These are phyloP conservation scores for Eilema caniola DNA, from an alignment of 2,888 invertebrate species.

Conservation along the genomic window DNA sequence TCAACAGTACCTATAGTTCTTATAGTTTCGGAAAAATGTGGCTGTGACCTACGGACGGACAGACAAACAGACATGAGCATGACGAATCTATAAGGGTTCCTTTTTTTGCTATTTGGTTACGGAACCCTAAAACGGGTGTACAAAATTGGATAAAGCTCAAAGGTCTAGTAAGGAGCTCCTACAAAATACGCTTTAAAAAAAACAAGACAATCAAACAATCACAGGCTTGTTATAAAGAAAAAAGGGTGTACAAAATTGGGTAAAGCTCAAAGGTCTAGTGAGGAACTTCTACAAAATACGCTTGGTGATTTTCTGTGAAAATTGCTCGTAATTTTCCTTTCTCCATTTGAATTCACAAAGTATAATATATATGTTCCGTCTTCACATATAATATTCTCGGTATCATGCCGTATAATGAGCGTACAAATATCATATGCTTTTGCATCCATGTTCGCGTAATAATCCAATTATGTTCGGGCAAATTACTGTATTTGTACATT, in stretches of 20 bases:
- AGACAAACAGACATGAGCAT: too few species aligned
- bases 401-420: slow-evolving; percentile 36
- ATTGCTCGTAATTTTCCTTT: slow-evolving; percentile 48
- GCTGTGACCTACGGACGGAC: too few species aligned
- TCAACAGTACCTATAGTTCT: too few species aligned
- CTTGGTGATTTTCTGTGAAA: slow-evolving; percentile 14
- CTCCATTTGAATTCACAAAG: slow-evolving; percentile 45
- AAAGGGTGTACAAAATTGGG: slow-evolving; percentile 10
- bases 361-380: slow-evolving; percentile 41
- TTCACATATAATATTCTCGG: slow-evolving; percentile 15
- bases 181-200: not conserved
- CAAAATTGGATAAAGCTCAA: slow-evolving; percentile 6
- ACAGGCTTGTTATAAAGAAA: slow-evolving; percentile 35
- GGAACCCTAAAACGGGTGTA: not conserved
- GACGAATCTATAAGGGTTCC: too few species aligned
- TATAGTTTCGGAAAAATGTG: too few species aligned
- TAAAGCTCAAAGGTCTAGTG: slow-evolving; percentile 6
- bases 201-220: slow-evolving; percentile 45
- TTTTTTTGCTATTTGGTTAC: too few species aligned
- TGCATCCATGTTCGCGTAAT: slow-evolving; percentile 22
- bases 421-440: slow-evolving; percentile 26
- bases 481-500: slow-evolving; percentile 2
- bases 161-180: slow-evolving; percentile 1
- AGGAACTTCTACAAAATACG: not conserved
- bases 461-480: slow-evolving; percentile 24